Evolutionary conservation across 1,140 invertebrate species (phyloP).

Genomic region (Ooceraea biroi): DNA sequence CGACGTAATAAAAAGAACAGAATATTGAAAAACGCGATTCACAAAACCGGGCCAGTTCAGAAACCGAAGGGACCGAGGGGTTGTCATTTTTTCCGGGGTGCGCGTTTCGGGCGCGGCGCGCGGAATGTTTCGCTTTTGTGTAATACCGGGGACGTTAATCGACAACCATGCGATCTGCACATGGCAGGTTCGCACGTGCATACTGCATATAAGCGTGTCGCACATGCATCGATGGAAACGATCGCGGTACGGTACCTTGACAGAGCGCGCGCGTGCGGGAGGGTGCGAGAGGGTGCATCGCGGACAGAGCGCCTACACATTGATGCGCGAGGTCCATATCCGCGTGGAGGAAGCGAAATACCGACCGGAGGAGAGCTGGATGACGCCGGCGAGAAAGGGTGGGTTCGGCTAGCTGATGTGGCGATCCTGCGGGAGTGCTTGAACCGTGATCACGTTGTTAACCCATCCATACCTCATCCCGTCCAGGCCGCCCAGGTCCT

Average conservation of each 20-base stretch:
- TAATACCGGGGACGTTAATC: slow-evolving; percentile 48
- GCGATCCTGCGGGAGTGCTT: slow-evolving; percentile 80
- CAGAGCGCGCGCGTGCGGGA: slow-evolving; percentile 31
- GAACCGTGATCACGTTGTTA: slow-evolving; percentile 82
- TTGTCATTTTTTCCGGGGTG: slow-evolving; percentile 42
- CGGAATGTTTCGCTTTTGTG: slow-evolving; percentile 27
- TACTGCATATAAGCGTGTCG: slow-evolving; percentile 46
- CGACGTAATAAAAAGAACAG: not conserved
- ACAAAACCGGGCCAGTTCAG: not conserved
- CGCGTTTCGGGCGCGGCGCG: slow-evolving; percentile 11
- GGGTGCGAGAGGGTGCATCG: not conserved
- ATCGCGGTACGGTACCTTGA: slow-evolving; percentile 49
- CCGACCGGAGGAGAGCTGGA: slow-evolving; percentile 41
- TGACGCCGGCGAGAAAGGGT: slow-evolving; percentile 50
- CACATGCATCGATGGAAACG: slow-evolving; percentile 49
- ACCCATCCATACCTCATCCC: slow-evolving; percentile 67
- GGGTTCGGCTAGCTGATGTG: slow-evolving; percentile 69
- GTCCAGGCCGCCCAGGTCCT: not conserved
- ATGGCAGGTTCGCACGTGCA: slow-evolving; percentile 57
- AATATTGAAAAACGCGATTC: slow-evolving; percentile 39
- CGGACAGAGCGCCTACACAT: not conserved
- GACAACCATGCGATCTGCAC: slow-evolving; percentile 56
- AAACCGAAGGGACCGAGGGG: not conserved
- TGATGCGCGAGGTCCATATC: too few species aligned
- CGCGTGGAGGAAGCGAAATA: slow-evolving; percentile 23